Evolutionary conservation across 1,140 invertebrate species (phyloP).

Genomic region (Adelges cooleyi): DNA sequence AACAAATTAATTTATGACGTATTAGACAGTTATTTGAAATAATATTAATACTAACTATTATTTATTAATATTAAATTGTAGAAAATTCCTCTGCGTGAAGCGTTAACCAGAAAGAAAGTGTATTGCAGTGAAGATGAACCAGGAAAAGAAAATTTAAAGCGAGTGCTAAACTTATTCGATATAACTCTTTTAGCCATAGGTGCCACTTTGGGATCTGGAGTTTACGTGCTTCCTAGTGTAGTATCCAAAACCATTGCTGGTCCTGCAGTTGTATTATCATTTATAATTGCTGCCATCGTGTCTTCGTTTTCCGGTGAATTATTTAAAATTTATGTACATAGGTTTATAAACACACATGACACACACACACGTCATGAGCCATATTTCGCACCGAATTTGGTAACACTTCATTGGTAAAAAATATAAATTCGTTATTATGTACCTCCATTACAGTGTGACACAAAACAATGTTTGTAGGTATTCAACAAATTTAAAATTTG

Average conservation of each 20-base stretch:
- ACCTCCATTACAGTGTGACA: too few relatives aligned
- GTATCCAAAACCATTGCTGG: constrained; percentile 74
- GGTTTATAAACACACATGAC: too few relatives aligned
- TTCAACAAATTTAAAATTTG: too few relatives aligned
- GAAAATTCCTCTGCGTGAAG: constrained; percentile 14
- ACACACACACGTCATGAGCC: too few relatives aligned
- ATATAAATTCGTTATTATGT: too few relatives aligned
- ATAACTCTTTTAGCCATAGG: constrained; percentile 73
- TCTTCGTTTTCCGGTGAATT: constrained; percentile 79
- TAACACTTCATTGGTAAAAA: too few relatives aligned
- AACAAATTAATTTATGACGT: too few relatives aligned
- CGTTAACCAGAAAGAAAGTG: constrained; percentile 29
- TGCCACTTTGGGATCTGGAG: constrained; percentile 76
- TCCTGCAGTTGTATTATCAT: constrained; percentile 75
- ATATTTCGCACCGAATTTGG: too few relatives aligned
- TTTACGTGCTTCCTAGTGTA: constrained; percentile 83
- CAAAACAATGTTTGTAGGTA: too few relatives aligned
- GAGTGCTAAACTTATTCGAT: constrained; percentile 65
- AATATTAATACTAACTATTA: too few relatives aligned
- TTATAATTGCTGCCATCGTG: constrained; percentile 75
- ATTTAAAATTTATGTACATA: too few relatives aligned
- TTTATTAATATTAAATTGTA: not conserved
- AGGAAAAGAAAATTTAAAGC: constrained; percentile 43
- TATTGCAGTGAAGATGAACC: not conserved
- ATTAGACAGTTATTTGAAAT: too few relatives aligned